Evolutionary conservation across 2,888 invertebrate species (phyloP), one percentile per base, ranked within the genome.

Genomic region (Drosophila bunnanda): DNA sequence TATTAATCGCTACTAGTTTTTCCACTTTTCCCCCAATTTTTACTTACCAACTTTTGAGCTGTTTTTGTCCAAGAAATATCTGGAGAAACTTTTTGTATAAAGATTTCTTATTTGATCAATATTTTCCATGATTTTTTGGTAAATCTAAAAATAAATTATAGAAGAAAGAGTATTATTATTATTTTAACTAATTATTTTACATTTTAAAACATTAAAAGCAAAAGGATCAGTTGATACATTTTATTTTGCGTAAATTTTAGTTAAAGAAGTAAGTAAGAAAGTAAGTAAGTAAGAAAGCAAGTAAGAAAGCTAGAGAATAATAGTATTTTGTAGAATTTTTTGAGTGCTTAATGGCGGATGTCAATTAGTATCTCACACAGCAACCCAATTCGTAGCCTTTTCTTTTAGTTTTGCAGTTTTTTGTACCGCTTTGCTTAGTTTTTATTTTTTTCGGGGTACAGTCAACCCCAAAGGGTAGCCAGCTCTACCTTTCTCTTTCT

Each of bases 1-100:
- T 54, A 41, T 67, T 65, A 67, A 55, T 67, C 54, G 66, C 41
- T 67, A 48, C 46, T 46, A 66, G 53, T 54, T 38, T 38, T 38
- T 20, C 25, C 32, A 22, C n/a, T 20, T 46, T 17, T n/a, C 15
- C 9, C 3, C 1, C 34, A 13, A 30, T 28, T 38, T n/a, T 25
- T 44, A 10, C 13, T 3, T 55, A 12, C 17, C 64, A 50, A 34
- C n/a, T 60, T 22, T 55, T 28, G 28, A 20, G n/a, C 20, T 36
- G 7, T 34, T 25, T 17, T 20, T 39, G 15, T 13, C 6, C 36
- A 36, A 36, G 34, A 34, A 34, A 4, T 1, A 13, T 13, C 2
- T 34, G 4, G 12, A 4, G 12, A 12, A 32, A 2, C 32, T 12
- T 32, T 32, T 32, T 12, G 3, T 10, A 12, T 4, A 34, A 4